Evolutionary conservation across 2,888 invertebrate species (phyloP).

Genomic region (Euzophera pinguis): DNA sequence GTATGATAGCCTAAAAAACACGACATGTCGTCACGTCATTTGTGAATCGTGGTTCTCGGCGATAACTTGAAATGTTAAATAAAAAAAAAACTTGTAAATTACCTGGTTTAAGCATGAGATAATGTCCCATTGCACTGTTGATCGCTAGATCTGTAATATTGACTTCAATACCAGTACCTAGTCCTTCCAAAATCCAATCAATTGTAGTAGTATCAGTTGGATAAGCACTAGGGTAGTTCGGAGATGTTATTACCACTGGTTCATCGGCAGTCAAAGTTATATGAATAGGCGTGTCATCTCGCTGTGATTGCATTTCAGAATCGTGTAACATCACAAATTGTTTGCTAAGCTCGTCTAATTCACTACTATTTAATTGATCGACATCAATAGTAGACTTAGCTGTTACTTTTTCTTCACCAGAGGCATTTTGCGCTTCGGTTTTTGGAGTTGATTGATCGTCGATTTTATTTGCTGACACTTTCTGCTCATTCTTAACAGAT

Average conservation of each 20-base stretch:
- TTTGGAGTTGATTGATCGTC: neutral
- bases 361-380: conserved; percentile 34
- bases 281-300: conserved; percentile 31
- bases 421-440: neutral
- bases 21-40: too few relatives aligned
- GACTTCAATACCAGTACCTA: conserved; percentile 63
- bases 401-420: neutral
- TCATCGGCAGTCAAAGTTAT: conserved; percentile 41
- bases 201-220: conserved; percentile 38
- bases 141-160: conserved; percentile 59
- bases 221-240: conserved; percentile 49
- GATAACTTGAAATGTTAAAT: neutral
- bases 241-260: conserved; percentile 46
- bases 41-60: too few relatives aligned
- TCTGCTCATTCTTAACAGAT: conserved; percentile 16
- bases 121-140: conserved; percentile 55
- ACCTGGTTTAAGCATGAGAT: conserved; percentile 69
- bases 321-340: conserved; percentile 40
- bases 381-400: conserved; percentile 23
- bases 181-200: conserved; percentile 61
- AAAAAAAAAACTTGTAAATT: conserved; percentile 12
- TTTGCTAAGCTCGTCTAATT: conserved; percentile 36
- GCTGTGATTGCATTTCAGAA: conserved; percentile 32
- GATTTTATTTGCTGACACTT: conserved; percentile 13
- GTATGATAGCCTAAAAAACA: too few relatives aligned